Evolutionary conservation across 2,113 vertebrate species (phyloP), one percentile per base, ranked within the genome.

Genomic region (Chamaetylas fuelleborni): DNA sequence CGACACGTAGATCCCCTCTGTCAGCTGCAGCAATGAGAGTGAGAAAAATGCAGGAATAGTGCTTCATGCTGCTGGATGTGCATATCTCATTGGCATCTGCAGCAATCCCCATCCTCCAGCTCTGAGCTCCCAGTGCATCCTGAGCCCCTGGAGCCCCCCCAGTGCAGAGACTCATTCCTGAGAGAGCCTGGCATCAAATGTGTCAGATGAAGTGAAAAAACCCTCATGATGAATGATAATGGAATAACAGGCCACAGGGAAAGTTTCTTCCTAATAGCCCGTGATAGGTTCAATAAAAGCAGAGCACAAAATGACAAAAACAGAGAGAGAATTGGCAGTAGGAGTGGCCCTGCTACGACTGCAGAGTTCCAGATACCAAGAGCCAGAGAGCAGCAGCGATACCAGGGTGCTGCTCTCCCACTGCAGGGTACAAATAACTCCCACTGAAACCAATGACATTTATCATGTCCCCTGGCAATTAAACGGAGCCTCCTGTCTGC

Each of bases 231-330:
- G 71, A 91, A 83, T 0, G 0, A 47, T 90, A 94, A 95, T 84
- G 80, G 92, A 94, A 64, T 83, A 95, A 86, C 14, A 78, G 51
- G 36, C 67, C 76, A 84, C 82, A 93, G 76, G 86, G 93, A 86
- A 94, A 78, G 28, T 40, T 81, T 90, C 42, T 83, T 40, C 34
- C 51, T 88, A 64, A 78, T 29, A 80, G 31, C 33, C 67, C 14
- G 5, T 56, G 79, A 64, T 56, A 48, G 19, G 51, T 86, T 93
- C 92, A 81, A 81, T 88, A 86, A 93, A 96, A 93, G n/a, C 64
- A 78, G 36, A 78, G 57, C 65, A 78, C 15, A 88, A 48, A 85
- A 11, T 24, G 69, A 67, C 5, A 29, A 83, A 89, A 93, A 4
- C 23, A 69, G 60, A 64, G 42, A 64, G 42, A 40, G 93, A 74